phyloP scores from a whole-genome alignment of 2,888 invertebrate species.

The Malthinus seriepunctatus region DNA sequence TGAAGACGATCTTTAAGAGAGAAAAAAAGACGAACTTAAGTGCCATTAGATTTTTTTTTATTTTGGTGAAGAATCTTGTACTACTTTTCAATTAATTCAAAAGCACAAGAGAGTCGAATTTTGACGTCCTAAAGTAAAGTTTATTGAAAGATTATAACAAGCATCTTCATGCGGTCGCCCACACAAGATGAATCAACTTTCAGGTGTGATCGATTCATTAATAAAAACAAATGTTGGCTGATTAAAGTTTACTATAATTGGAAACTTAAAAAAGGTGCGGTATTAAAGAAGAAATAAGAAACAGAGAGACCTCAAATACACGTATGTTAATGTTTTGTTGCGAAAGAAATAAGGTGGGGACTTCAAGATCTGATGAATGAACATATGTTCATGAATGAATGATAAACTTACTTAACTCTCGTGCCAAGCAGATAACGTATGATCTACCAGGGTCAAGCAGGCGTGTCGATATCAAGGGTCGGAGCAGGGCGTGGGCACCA shows the following conservation, averaged over 20 bases:
- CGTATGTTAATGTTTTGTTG: constrained; percentile 36
- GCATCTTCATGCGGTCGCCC: constrained; percentile 34
- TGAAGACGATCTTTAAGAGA: constrained; percentile 12
- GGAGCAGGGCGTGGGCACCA: constrained; percentile 45
- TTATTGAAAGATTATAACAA: constrained; percentile 8
- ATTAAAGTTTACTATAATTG: constrained; percentile 56
- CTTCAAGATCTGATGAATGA: constrained; percentile 47
- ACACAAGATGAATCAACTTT: constrained; percentile 47
- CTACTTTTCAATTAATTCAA: background rate
- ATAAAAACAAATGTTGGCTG: constrained; percentile 52
- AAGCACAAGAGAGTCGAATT: background rate
- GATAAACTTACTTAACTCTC: constrained; percentile 45
- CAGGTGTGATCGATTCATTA: constrained; percentile 54
- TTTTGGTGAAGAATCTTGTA: background rate
- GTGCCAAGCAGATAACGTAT: constrained; percentile 44
- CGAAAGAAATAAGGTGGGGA: constrained; percentile 39
- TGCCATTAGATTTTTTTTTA: constrained; percentile 26
- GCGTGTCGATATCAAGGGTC: constrained; percentile 47
- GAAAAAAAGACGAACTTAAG: constrained; percentile 23
- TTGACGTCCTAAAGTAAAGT: background rate
- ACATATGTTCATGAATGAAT: constrained; percentile 52
- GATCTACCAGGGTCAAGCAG: constrained; percentile 48
- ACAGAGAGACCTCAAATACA: constrained; percentile 48
- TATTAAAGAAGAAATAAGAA: constrained; percentile 44
- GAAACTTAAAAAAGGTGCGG: constrained; percentile 48